phyloP scores from a whole-genome alignment of 2,113 vertebrate species.

The Antigone vipio region DNA sequence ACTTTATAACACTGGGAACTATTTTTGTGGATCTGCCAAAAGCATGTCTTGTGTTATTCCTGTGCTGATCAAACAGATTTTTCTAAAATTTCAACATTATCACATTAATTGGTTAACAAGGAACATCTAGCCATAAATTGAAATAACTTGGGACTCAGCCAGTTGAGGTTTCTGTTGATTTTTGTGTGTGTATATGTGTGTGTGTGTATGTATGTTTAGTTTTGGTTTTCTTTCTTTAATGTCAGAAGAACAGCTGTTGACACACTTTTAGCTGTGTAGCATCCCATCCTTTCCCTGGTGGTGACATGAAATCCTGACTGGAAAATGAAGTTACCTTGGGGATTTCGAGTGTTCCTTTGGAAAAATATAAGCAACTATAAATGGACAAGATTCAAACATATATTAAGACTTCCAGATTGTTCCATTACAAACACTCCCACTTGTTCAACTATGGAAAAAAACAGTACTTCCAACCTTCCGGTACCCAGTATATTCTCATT shows the following conservation, averaged over 20 bases:
- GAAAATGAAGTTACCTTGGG: not conserved
- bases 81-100: not conserved
- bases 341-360: not conserved
- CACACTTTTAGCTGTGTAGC: not conserved
- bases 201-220: too few species aligned
- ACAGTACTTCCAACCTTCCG: not conserved
- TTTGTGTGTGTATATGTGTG: rapidly evolving
- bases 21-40: not conserved
- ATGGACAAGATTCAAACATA: not conserved
- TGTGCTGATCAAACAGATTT: not conserved
- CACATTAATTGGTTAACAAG: not conserved
- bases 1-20: not conserved
- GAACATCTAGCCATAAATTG: not conserved
- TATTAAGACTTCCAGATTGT: not conserved
- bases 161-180: not conserved
- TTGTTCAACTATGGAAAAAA: not conserved
- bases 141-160: not conserved
- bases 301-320: not conserved
- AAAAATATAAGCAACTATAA: not conserved
- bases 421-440: not conserved
- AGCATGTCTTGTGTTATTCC: not conserved
- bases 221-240: not conserved
- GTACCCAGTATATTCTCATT: not conserved
- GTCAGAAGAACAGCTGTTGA: not conserved
- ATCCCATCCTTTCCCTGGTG: not conserved